These are phyloP conservation scores for Sepiola atlantica DNA, from an alignment of 2,888 invertebrate genomes.

Conservation along the genomic window DNA sequence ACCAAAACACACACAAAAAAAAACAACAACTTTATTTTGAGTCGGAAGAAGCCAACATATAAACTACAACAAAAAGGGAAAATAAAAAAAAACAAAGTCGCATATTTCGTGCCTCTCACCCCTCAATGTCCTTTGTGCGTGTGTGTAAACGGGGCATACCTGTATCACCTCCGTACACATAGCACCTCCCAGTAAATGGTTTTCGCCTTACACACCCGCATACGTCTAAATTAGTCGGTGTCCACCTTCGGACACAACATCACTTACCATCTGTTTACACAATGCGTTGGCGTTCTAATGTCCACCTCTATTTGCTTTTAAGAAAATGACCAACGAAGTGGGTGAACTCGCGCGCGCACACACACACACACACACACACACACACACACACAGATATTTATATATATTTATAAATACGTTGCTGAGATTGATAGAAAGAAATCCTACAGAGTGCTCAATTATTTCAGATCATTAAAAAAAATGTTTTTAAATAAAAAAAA, in stretches of 20 bases:
- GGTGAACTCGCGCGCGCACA: neutral
- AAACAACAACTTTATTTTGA: neutral
- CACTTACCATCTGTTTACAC: neutral
- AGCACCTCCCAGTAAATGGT: constrained; percentile 15
- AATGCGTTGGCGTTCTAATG: neutral
- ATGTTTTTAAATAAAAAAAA: too few relatives aligned
- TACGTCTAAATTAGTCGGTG: neutral
- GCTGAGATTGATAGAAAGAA: too few relatives aligned
- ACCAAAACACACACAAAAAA: too few relatives aligned
- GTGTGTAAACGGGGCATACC: neutral
- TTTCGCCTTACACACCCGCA: neutral
- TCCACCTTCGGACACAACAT: neutral
- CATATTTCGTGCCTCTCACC: neutral
- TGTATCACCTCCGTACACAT: constrained; percentile 5
- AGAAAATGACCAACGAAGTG: neutral
- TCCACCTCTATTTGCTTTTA: neutral
- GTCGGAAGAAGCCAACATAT: neutral
- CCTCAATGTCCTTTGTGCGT: neutral
- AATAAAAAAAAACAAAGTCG: neutral
- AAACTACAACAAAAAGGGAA: neutral
- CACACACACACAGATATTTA: too few relatives aligned
- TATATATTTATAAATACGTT: too few relatives aligned
- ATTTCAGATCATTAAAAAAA: too few relatives aligned
- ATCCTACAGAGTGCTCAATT: too few relatives aligned
- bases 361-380: neutral